Evolutionary conservation across 2,113 vertebrate species (phyloP), one percentile per base, ranked within the genome.

Genomic region (Lycaon pictus): DNA sequence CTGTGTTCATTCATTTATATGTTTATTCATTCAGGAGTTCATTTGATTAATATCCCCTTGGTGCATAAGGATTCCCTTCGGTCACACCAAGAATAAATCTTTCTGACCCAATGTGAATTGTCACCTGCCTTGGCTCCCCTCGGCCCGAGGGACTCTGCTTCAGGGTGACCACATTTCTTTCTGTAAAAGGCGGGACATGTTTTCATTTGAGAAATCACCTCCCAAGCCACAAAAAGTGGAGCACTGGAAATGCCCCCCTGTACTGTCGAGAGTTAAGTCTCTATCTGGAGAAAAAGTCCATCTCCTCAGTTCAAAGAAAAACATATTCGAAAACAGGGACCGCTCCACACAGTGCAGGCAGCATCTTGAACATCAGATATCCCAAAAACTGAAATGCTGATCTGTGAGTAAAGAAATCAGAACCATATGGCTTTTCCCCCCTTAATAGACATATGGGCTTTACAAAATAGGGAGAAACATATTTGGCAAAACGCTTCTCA

Each of bases 401-500:
- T 97, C 97, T 96, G 69, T 95, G 95, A 90, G 95, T 56, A 92
- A 93, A 96, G 96, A 97, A 98, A 98, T 90, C 79, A 95, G 96
- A 96, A 80, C 97, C 98, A 98, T 96, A 97, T 98, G 98, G 97
- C 92, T 91, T 93, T 72, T 72, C 60, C 97, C 94, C 71, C 91
- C 94, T 93, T 96, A 96, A 96, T 91, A 97, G 96, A 97, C 98
- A 98, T 98, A 96, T 97, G 98, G 84, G 95, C 93, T 98, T 95
- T 93, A 95, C 95, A 95, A 97, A 97, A 94, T 80, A 97, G 95
- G 77, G 93, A 95, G 96, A 95, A 97, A 97, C 97, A 96, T 93
- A 82, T 93, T 97, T 97, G 97, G 96, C 97, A 97, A 96, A 97
- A 96, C 3, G 48, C 93, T 76, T 83, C 96, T 96, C 94, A 96